Evolutionary conservation across 2,113 vertebrate genomes (phyloP).

Genomic region (Rhadina sibilatrix): DNA sequence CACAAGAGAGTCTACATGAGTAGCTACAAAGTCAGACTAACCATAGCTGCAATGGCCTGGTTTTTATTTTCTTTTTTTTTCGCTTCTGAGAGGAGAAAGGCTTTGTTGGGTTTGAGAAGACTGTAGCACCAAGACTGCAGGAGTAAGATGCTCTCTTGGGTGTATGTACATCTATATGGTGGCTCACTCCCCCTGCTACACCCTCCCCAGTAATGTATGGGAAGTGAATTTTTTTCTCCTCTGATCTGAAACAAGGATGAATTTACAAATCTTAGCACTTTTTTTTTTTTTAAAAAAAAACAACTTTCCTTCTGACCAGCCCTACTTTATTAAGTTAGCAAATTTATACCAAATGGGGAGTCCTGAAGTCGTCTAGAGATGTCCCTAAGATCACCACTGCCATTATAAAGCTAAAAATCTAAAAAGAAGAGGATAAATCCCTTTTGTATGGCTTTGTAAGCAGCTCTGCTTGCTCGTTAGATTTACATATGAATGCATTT

Average conservation of each 20-base stretch:
- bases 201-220: fast-evolving
- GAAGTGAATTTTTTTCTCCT: neutral
- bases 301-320: neutral
- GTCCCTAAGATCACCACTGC: neutral
- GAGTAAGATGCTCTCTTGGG: neutral
- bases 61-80: neutral
- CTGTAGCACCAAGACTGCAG: neutral
- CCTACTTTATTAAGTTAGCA: neutral
- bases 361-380: neutral
- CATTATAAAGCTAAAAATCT: neutral
- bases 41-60: neutral
- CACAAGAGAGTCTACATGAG: neutral
- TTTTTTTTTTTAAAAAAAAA: no score
- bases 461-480: neutral
- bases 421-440: neutral
- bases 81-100: neutral
- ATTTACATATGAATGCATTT: constrained; percentile 5
- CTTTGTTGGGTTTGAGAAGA: neutral
- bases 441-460: neutral
- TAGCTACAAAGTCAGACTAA: neutral
- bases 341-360: neutral
- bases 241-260: neutral
- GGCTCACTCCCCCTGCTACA: neutral
- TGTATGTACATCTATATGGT: neutral
- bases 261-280: neutral